These are phyloP conservation scores for Drosophila bipectinata DNA, from an alignment of 1,140 invertebrate genomes.

Conservation along the genomic window DNA sequence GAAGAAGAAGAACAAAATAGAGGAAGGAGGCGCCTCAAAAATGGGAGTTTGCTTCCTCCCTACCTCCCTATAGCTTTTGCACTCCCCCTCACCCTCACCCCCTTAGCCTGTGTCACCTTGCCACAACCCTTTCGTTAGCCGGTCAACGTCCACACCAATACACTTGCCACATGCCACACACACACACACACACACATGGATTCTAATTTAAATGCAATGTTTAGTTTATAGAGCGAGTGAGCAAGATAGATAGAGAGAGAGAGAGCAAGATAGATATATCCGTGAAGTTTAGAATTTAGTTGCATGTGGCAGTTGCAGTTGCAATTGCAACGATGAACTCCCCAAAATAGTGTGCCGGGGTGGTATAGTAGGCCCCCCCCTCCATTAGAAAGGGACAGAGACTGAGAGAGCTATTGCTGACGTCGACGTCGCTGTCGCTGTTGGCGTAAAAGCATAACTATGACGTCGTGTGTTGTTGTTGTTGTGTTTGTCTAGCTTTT, in stretches of 20 bases:
- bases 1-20: slow-evolving; percentile 3
- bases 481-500: slow-evolving; percentile 32
- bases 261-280: background rate
- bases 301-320: slow-evolving; percentile 21
- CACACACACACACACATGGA: slow-evolving; percentile 10
- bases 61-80: background rate
- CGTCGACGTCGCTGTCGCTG: slow-evolving; percentile 23
- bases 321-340: slow-evolving; percentile 24
- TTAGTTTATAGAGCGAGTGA: slow-evolving; percentile 3
- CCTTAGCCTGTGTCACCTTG: background rate
- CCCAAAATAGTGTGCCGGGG: background rate
- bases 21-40: slow-evolving; percentile 18
- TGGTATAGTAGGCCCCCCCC: background rate
- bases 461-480: slow-evolving; percentile 60
- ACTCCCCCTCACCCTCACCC: background rate
- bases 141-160: slow-evolving; percentile 30
- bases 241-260: slow-evolving; percentile 1
- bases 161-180: background rate
- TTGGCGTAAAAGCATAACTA: slow-evolving; percentile 64
- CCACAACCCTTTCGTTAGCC: slow-evolving; percentile 7
- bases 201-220: slow-evolving; percentile 45
- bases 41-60: slow-evolving; percentile 13
- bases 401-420: slow-evolving; percentile 8
- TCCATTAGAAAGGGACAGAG: slow-evolving; percentile 2
- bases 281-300: slow-evolving; percentile 22